Evolutionary conservation across 1,140 invertebrate genomes (phyloP).

Genomic region (Micrasema minimum): DNA sequence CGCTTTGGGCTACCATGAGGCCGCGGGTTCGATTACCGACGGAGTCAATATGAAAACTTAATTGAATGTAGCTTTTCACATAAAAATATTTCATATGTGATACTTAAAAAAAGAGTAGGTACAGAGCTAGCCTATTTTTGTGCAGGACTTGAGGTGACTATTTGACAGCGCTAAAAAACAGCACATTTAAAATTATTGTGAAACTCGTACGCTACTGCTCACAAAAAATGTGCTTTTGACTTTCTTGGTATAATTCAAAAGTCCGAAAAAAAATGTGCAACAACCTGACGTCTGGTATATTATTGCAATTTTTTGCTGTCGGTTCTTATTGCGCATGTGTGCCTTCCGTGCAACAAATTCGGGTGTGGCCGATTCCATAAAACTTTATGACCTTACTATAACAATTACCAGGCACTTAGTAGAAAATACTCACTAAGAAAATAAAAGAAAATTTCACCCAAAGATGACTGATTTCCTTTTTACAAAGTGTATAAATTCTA

Average conservation of each 20-base stretch:
- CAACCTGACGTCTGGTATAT: conserved; percentile 50
- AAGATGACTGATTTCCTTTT: neutral
- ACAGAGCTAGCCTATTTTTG: too few species aligned
- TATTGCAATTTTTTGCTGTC: conserved; percentile 49
- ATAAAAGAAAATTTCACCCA: neutral
- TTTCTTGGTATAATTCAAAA: conserved; percentile 49
- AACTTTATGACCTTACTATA: conserved; percentile 7
- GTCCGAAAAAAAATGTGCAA: conserved; percentile 50
- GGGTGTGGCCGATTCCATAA: conserved; percentile 1
- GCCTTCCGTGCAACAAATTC: conserved; percentile 20
- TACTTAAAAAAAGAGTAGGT: too few species aligned
- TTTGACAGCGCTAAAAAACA: too few species aligned
- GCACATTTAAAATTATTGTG: too few species aligned
- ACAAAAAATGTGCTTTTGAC: conserved; percentile 39
- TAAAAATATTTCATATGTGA: too few species aligned
- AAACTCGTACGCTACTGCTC: conserved; percentile 14
- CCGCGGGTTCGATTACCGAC: too few species aligned
- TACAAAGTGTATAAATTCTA: neutral
- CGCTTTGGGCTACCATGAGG: too few species aligned
- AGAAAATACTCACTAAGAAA: too few species aligned
- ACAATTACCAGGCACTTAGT: too few species aligned
- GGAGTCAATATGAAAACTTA: too few species aligned
- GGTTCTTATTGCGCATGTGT: conserved; percentile 23
- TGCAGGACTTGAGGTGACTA: too few species aligned
- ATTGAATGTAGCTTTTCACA: too few species aligned